A percentile compares a stretch with the other conserved stretches of the same genome.
Evolutionary conservation across 2,113 vertebrate genomes (phyloP).

Genomic region (Mus musculus): DNA sequence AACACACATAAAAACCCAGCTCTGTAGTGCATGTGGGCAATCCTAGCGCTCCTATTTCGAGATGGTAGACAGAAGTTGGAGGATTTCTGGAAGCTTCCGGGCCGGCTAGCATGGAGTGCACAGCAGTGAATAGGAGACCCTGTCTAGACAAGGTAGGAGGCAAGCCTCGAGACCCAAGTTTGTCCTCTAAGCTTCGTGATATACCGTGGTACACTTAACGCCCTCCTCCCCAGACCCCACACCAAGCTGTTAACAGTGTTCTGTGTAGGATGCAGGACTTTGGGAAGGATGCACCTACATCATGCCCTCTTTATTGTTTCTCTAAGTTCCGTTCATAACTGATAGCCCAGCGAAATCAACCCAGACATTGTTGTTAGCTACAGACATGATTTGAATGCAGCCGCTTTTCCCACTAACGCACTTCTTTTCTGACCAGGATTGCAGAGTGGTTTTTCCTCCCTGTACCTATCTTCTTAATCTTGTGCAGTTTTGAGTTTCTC

Average conservation of each 20-base stretch:
- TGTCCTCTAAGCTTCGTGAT: neutral
- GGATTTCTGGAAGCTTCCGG: neutral
- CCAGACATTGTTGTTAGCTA: neutral
- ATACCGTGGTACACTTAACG: too few species aligned
- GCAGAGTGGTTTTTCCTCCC: neutral
- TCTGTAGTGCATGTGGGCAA: neutral
- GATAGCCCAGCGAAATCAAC: neutral
- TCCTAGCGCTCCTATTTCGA: too few species aligned
- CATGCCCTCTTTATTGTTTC: neutral
- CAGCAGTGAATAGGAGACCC: neutral
- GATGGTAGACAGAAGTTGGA: neutral
- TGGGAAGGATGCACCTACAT: neutral
- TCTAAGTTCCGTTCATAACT: neutral
- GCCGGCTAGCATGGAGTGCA: neutral
- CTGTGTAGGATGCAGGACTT: neutral
- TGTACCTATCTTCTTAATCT: neutral
- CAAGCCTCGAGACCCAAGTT: neutral
- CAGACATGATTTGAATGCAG: neutral
- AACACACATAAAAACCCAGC: neutral
- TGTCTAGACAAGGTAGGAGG: neutral
- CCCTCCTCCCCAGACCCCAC: too few species aligned
- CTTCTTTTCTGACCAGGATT: neutral
- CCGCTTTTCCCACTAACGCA: neutral
- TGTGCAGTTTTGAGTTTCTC: conserved; percentile 13
- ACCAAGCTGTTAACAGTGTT: neutral